Evolutionary conservation across 2,888 invertebrate species (phyloP), one percentile per base, ranked within the genome.

Genomic region (Papilio gigon): DNA sequence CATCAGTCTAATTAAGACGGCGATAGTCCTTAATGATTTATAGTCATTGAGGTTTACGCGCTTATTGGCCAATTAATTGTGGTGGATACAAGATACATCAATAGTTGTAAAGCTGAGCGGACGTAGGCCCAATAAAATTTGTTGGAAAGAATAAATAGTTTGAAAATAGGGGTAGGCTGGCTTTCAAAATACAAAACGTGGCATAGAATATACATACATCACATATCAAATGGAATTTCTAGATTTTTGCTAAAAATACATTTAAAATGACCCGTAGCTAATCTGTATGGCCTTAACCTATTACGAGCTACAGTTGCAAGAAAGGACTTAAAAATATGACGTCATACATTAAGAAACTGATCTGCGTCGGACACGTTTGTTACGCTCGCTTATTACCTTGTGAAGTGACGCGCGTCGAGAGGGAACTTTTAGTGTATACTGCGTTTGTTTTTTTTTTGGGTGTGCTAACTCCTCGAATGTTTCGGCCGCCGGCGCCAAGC

Each of bases 1-100:
- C 89, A 84, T 89, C 82, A 79, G 74, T 85, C 86, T 89, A 89
- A 90, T 89, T 90, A 90, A 85, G 85, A 85, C 83, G 81, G 80
- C 79, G 83, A 81, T 81, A 84, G 82, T 73, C 78, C 78, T 78
- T 77, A 82, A 84, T 87, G 86, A 89, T 88, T 87, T 86, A 88
- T 84, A 71, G 76, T 68, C 73, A 65, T 79, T 78, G 73, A 77
- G 80, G 80, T 82, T 77, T 78, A 79, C 78, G 53, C 72, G 71
- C 70, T 74, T 73, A 76, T 77, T 75, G 77, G 77, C 73, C 77
- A 76, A 74, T 77, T 75, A 76, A 72, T 33, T 40, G 35, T 42
- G 17, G 17, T 14, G 14, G 25, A 27, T 35, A 60, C 60, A 66
- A 60, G 59, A 17, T 42, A 53, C 65, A 65, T 68, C 58, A 17